Base-by-base conservation (phyloP, 1,140 invertebrate species). In the Bombus ignitus region DNA sequence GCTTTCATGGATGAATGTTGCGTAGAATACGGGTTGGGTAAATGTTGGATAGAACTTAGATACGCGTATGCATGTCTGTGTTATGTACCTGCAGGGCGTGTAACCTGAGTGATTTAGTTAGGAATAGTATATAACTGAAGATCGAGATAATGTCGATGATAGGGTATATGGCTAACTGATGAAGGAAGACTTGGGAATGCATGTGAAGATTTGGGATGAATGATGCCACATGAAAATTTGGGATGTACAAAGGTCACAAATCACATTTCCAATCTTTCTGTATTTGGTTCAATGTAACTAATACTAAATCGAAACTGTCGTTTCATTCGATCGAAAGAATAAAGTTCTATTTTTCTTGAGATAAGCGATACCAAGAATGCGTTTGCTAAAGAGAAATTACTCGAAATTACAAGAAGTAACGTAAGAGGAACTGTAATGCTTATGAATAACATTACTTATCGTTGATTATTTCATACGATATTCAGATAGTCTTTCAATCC, bases 161-260 rank as follows among this genome's bases (percentile, higher is more conserved):
- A 28, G 10, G 0, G 0, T 28, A 0, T 59, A 3, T 47, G 15
- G 1, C 1, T 28, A 59, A 59, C 12, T 9, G 10, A 28, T 10
- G 22, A 59, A 59, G 10, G 25, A 28, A 57, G 8, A 57, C 22
- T 57, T 25, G 57, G 2, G 10, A 12, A 59, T 12, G 9, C 25
- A 12, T 12, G 9, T 59, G 25, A 12, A 28, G 3, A 12, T 62
- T 28, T 28, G 28, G 3, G 10, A 12, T 12, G 3, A 62, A 62
- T 4, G 28, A 22, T n/a, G 18, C 47, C 6, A 62, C 3, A n/a
- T 62, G 59, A 28, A 62, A 28, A 62, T 62, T 62, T 62, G 0
- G 1, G 10, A 53, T 53, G 47, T 18, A 53, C 5, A 22, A 18
- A 53, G 5, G 15, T 47, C 5, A 22, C 15, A 53, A 53, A 53